Evolutionary conservation across 2,888 invertebrate species (phyloP).

Genomic region (Acanthosepion esculentum): DNA sequence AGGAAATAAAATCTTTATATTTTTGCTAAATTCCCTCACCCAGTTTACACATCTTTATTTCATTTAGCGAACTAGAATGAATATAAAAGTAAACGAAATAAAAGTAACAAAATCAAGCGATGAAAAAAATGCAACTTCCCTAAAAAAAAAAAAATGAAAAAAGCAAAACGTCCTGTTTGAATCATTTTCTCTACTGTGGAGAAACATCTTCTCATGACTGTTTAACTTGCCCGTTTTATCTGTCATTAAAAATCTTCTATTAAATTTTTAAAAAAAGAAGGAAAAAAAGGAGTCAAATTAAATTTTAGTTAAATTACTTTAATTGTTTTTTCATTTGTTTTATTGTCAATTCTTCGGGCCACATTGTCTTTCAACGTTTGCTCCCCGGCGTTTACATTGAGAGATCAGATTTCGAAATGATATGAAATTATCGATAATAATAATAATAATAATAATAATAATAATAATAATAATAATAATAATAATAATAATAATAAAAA

Average conservation of each 20-base stretch:
- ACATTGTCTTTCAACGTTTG: background rate
- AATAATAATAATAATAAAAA: background rate
- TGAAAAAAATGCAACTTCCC: too few relatives aligned
- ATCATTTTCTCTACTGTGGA: background rate
- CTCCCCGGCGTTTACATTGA: background rate
- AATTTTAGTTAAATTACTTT: background rate
- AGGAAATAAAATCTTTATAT: too few relatives aligned
- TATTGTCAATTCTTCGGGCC: background rate
- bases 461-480: constrained; percentile 33
- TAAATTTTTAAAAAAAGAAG: too few relatives aligned
- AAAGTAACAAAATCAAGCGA: too few relatives aligned
- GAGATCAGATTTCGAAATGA: background rate
- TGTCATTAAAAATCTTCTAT: background rate
- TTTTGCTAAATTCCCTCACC: too few relatives aligned
- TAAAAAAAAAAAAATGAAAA: too few relatives aligned
- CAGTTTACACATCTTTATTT: too few relatives aligned
- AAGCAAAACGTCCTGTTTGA: background rate
- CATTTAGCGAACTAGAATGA: too few relatives aligned
- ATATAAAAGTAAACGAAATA: too few relatives aligned
- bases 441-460: constrained; percentile 1
- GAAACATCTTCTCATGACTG: background rate
- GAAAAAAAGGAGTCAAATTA: background rate
- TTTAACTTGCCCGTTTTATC: background rate
- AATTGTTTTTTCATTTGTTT: background rate
- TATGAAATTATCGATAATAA: background rate